Evolutionary conservation across 2,888 invertebrate species (phyloP).

Genomic region (Toxonevra muliebris): DNA sequence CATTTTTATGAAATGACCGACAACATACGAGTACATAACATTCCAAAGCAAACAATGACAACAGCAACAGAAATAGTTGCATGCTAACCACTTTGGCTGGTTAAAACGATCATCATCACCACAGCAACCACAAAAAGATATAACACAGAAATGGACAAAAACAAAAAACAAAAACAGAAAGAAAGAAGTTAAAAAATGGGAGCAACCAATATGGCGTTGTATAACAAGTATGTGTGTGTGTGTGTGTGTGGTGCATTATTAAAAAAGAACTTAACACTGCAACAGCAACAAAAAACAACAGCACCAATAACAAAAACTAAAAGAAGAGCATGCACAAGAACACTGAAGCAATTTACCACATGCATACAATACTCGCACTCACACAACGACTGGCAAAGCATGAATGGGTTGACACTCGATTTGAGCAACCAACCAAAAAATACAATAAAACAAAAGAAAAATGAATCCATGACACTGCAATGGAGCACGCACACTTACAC

Average conservation of each 20-base stretch:
- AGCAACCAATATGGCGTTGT: background rate
- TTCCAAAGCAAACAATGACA: background rate
- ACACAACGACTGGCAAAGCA: conserved; percentile 11
- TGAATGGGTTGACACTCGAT: conserved; percentile 39
- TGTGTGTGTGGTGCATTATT: conserved; percentile 14
- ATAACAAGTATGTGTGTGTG: background rate
- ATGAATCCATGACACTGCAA: conserved; percentile 52
- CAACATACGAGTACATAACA: background rate
- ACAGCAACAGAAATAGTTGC: conserved; percentile 8
- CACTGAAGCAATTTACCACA: conserved; percentile 33
- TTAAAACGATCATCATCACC: conserved; percentile 35
- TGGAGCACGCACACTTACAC: conserved; percentile 39
- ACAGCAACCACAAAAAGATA: conserved; percentile 36
- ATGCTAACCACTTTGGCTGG: conserved; percentile 35
- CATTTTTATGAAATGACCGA: background rate
- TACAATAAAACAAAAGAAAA: conserved; percentile 47
- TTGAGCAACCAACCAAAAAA: conserved; percentile 49
- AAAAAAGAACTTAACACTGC: conserved; percentile 25
- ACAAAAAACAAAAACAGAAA: background rate
- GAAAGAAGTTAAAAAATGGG: background rate
- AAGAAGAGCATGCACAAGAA: background rate
- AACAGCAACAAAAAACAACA: conserved; percentile 15
- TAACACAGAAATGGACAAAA: conserved; percentile 5
- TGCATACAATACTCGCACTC: conserved; percentile 14
- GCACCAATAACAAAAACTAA: conserved; percentile 14